Base-by-base conservation (phyloP, 2,113 vertebrate species). In the Hylia prasina region DNA sequence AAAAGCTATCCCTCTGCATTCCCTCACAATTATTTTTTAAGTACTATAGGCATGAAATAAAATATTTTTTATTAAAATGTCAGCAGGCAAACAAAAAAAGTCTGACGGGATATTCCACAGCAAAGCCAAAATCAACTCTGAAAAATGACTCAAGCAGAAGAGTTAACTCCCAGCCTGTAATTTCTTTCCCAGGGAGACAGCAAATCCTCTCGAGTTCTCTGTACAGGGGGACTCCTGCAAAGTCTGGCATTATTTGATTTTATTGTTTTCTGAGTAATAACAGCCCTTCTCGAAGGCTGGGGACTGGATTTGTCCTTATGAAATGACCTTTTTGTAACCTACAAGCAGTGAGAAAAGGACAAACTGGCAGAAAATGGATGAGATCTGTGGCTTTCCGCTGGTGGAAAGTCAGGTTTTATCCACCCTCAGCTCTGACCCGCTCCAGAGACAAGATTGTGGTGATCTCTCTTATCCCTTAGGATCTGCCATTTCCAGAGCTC, bases 61-160 rank as follows among this genome's bases (percentile, higher is more conserved):
- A 93, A 65, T 37, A 83, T 92, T 93, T 93, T 96, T 95, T 69
- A 96, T 97, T 93, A 96, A 96, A 95, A 93, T 66, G 40, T 50
- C n/a, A 6, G 45, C 50, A 58, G 69, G 85, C 88, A 95, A 95
- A 80, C 88, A 89, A 50, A 82, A 69, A 82, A 70, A 76, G 18
- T 69, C 61, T 45, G 54, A 88, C 1, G 2, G 73, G 54, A 53
- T 82, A 77, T 77, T 83, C 63, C 68, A 57, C 33, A 77, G 42
- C 11, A 90, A 95, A 95, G 63, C 79, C 75, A 94, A 77, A 95
- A 90, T 50, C 85, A 86, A 92, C 95, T 53, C 82, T 70, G 58
- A 72, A 58, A 85, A 90, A 90, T 30, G 14, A 79, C 79, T 91
- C 61, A 65, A 90, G 82, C 68, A 77, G 85, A 63, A 93, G 58